phyloP scores from a whole-genome alignment of 2,113 vertebrate species.

The Reinhardtius hippoglossoides region DNA sequence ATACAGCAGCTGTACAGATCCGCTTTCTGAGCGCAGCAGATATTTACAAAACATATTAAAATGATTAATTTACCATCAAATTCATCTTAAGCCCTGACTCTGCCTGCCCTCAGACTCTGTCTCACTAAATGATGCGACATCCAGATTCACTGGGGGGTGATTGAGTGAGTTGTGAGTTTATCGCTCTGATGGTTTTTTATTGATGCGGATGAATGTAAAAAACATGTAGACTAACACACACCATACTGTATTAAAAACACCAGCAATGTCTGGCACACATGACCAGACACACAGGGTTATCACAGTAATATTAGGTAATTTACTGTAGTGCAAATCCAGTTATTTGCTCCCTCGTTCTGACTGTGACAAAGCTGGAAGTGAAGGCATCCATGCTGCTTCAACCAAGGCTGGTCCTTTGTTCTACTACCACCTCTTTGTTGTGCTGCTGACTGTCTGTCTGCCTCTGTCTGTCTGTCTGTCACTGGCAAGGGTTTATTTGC shows the following conservation, averaged over 20 bases:
- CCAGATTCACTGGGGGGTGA: slow-evolving; percentile 15
- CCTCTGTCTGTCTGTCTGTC: slow-evolving; percentile 49
- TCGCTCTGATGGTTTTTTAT: slow-evolving; percentile 36
- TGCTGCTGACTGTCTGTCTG: slow-evolving; percentile 67
- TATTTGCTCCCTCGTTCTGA: slow-evolving; percentile 26
- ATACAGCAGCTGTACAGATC: slow-evolving; percentile 40
- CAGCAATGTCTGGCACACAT: not conserved
- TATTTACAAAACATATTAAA: slow-evolving; percentile 72
- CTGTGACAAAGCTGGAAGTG: slow-evolving; percentile 68
- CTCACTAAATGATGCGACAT: not conserved
- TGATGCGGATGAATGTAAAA: slow-evolving; percentile 20
- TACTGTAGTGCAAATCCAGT: slow-evolving; percentile 37
- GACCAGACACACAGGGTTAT: not conserved
- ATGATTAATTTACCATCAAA: slow-evolving; percentile 53
- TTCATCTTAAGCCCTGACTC: slow-evolving; percentile 28
- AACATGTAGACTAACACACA: slow-evolving; percentile 10
- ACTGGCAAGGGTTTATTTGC: slow-evolving; percentile 76
- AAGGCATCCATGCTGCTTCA: slow-evolving; percentile 77
- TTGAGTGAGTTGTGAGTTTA: slow-evolving; percentile 46
- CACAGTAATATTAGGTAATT: slow-evolving; percentile 23
- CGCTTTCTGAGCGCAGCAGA: slow-evolving; percentile 49
- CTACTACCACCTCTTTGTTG: slow-evolving; percentile 72
- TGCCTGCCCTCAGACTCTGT: slow-evolving; percentile 21
- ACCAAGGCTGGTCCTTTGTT: slow-evolving; percentile 73
- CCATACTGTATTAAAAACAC: not conserved